A percentile compares a stretch with the other conserved stretches of the same genome.
These are phyloP conservation scores for Cheilosia variabilis DNA, from an alignment of 2,888 invertebrate genomes.

Conservation along the genomic window DNA sequence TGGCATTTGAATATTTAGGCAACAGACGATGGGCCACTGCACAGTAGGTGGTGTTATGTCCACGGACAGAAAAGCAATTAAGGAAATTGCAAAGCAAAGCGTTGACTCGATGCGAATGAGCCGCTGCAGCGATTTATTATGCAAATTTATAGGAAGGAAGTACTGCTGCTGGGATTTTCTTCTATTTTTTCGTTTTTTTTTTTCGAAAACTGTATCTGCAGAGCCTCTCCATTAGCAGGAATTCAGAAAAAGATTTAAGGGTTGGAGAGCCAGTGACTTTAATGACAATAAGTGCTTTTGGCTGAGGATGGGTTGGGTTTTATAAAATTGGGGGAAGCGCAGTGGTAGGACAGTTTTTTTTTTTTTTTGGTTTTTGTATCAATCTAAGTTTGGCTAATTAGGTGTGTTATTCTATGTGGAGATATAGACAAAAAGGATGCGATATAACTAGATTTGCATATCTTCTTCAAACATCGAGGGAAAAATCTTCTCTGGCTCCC, in stretches of 20 bases:
- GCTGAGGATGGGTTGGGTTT: neutral
- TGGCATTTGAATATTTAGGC: conserved; percentile 51
- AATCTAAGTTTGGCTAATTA: no score
- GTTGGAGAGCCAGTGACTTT: conserved; percentile 14
- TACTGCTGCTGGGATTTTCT: conserved; percentile 36
- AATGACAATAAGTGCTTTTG: conserved; percentile 12
- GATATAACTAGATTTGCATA: no score
- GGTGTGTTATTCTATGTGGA: no score
- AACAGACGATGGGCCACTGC: neutral
- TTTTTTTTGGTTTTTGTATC: neutral
- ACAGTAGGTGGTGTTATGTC: conserved; percentile 2
- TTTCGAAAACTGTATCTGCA: conserved; percentile 14
- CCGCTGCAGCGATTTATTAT: conserved; percentile 73
- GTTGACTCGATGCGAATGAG: conserved; percentile 62
- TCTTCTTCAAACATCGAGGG: no score
- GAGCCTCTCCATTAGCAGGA: conserved; percentile 4
- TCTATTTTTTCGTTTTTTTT: no score
- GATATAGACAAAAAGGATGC: no score
- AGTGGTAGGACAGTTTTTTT: no score
- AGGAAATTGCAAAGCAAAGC: conserved; percentile 72
- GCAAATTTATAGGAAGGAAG: conserved; percentile 67
- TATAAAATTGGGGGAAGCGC: neutral
- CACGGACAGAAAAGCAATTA: conserved; percentile 65
- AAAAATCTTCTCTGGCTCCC: no score
- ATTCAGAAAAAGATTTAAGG: conserved; percentile 6